phyloP scores from a whole-genome alignment of 1,140 invertebrate species.

The Sycobia sp. region DNA sequence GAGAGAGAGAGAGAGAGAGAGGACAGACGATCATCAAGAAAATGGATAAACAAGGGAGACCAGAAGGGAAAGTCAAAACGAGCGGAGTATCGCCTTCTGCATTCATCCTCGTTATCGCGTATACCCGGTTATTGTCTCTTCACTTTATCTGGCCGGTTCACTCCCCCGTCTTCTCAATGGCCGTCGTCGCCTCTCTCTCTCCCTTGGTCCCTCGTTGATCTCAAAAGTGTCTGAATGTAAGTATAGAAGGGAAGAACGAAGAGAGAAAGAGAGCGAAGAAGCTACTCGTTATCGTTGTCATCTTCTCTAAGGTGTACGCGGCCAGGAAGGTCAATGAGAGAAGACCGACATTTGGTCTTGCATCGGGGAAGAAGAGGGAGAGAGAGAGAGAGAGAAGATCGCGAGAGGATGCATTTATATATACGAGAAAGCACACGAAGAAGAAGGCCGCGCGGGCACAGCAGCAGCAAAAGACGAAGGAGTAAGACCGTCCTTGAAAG shows the following conservation, averaged over 20 bases:
- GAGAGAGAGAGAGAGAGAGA: too few species aligned
- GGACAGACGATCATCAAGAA: too few species aligned
- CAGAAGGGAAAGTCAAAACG: not conserved
- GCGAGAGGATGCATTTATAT: not conserved
- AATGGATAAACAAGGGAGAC: too few species aligned
- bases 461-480: not conserved
- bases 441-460: not conserved
- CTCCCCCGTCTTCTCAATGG: too few species aligned
- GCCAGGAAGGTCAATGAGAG: not conserved
- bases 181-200: not conserved
- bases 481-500: slow-evolving; percentile 43
- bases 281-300: not conserved
- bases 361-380: not conserved
- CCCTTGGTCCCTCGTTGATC: not conserved
- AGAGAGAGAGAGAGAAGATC: not conserved
- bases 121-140: slow-evolving; percentile 10
- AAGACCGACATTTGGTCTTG: slow-evolving; percentile 15
- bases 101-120: slow-evolving; percentile 16
- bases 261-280: too few species aligned
- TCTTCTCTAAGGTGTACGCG: not conserved
- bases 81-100: not conserved
- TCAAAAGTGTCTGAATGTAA: not conserved
- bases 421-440: not conserved
- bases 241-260: too few species aligned
- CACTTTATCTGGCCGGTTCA: slow-evolving; percentile 4